A percentile compares a stretch with the other conserved stretches of the same genome.
These are phyloP conservation scores for Leptobrachium leishanense DNA, from an alignment of 2,113 vertebrate species.

Conservation along the genomic window DNA sequence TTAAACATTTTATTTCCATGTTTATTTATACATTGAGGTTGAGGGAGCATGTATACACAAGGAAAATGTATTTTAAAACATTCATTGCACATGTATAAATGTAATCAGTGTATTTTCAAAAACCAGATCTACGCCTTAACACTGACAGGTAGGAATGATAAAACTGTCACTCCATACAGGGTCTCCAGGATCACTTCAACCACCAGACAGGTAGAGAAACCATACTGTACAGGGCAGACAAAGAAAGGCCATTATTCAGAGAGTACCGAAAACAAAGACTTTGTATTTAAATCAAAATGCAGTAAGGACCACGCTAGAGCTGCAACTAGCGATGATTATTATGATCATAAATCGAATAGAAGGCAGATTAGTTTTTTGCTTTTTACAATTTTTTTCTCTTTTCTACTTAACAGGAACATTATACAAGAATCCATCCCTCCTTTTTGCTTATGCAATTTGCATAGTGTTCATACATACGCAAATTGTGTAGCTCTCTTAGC, in stretches of 20 bases:
- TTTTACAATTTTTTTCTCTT: too few species aligned
- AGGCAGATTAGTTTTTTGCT: too few species aligned
- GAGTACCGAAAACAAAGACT: too few species aligned
- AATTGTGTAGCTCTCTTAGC: too few species aligned
- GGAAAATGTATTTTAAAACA: slow-evolving; percentile 16
- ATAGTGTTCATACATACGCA: too few species aligned
- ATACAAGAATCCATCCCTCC: too few species aligned
- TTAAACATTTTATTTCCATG: slow-evolving; percentile 17
- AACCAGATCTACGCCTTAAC: slow-evolving; percentile 32
- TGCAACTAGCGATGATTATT: too few species aligned
- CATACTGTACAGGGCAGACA: not conserved
- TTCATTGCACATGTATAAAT: slow-evolving; percentile 18
- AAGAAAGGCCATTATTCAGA: not conserved
- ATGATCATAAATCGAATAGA: too few species aligned
- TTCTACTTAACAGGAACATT: too few species aligned
- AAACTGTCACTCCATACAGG: slow-evolving; percentile 22
- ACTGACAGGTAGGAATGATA: slow-evolving; percentile 19
- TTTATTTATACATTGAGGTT: slow-evolving; percentile 31
- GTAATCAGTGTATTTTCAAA: slow-evolving; percentile 5
- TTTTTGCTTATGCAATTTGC: too few species aligned
- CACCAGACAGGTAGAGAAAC: not conserved
- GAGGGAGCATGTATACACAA: slow-evolving; percentile 17
- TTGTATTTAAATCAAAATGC: too few species aligned
- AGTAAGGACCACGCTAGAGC: too few species aligned
- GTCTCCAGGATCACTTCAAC: not conserved